phyloP scores from a whole-genome alignment of 2,113 vertebrate species.

The Oriolus oriolus region DNA sequence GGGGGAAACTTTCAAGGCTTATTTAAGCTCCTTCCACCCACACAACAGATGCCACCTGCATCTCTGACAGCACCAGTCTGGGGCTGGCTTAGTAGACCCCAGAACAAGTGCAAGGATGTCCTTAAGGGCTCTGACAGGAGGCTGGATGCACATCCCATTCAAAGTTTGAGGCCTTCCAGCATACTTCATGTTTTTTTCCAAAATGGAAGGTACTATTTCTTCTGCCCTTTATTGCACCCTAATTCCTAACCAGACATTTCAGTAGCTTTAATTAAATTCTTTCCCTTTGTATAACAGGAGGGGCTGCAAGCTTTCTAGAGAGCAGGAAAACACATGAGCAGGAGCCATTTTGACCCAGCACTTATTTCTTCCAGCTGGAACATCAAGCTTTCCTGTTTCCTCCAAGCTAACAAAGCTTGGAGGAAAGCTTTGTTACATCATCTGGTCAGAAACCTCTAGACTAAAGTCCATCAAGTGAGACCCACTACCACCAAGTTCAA shows the following conservation, averaged over 20 bases:
- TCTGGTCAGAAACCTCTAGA: background rate
- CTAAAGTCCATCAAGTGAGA: background rate
- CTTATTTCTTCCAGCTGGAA: background rate
- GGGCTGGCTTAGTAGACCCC: background rate
- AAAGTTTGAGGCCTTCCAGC: background rate
- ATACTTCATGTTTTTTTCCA: background rate
- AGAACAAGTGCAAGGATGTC: background rate
- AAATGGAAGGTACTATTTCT: background rate
- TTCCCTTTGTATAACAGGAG: background rate
- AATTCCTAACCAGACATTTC: background rate
- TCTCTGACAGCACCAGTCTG: background rate
- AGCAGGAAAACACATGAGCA: background rate
- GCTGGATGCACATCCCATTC: background rate
- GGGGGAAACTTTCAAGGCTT: background rate
- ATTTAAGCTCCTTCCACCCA: slow-evolving; percentile 14
- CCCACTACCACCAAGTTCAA: background rate
- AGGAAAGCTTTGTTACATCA: background rate
- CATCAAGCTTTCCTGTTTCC: background rate
- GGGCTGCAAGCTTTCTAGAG: background rate
- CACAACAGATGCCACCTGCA: background rate
- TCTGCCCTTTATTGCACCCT: background rate
- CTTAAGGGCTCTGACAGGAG: background rate
- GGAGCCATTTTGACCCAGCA: background rate
- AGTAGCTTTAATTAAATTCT: background rate
- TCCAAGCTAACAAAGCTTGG: background rate